Evolutionary conservation across 2,888 invertebrate genomes (phyloP).

Genomic region (Megastigmus dorsalis): DNA sequence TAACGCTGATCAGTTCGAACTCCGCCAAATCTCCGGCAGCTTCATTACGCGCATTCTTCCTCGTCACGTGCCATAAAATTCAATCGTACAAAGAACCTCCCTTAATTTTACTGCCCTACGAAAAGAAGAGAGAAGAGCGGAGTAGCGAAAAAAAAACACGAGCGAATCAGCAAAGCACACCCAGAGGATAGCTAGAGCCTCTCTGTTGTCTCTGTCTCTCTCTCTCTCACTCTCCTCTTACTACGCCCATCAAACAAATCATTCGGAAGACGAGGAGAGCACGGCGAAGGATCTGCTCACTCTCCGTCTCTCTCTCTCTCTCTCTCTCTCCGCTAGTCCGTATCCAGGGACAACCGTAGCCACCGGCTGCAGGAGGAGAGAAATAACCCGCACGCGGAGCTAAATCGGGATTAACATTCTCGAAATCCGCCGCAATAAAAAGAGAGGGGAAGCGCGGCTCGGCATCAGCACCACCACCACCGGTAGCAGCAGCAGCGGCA

Average conservation of each 20-base stretch:
- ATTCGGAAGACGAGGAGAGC: constrained; percentile 35
- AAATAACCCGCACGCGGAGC: constrained; percentile 11
- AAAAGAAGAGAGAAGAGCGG: neutral
- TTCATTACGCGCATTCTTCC: neutral
- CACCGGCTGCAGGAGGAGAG: neutral
- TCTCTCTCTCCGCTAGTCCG: too few relatives aligned
- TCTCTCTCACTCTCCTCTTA: neutral
- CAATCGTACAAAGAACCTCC: constrained; percentile 16
- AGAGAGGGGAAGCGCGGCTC: neutral
- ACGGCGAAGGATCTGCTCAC: neutral
- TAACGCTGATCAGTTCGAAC: too few relatives aligned
- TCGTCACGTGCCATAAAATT: constrained; percentile 5
- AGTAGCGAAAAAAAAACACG: too few relatives aligned
- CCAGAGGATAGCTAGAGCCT: neutral
- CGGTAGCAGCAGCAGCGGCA: too few relatives aligned
- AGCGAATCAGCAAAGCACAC: too few relatives aligned
- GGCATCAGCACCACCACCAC: too few relatives aligned
- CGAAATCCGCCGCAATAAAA: constrained; percentile 51
- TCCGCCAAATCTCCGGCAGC: too few relatives aligned
- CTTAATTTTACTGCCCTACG: constrained; percentile 10
- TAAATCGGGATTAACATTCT: constrained; percentile 55
- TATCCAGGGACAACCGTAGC: constrained; percentile 15
- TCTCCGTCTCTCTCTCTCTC: too few relatives aligned
- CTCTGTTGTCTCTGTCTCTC: too few relatives aligned
- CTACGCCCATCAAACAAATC: constrained; percentile 40